Evolutionary conservation across 1,140 invertebrate species (phyloP), one percentile per base, ranked within the genome.

Genomic region (Hermetia illucens): DNA sequence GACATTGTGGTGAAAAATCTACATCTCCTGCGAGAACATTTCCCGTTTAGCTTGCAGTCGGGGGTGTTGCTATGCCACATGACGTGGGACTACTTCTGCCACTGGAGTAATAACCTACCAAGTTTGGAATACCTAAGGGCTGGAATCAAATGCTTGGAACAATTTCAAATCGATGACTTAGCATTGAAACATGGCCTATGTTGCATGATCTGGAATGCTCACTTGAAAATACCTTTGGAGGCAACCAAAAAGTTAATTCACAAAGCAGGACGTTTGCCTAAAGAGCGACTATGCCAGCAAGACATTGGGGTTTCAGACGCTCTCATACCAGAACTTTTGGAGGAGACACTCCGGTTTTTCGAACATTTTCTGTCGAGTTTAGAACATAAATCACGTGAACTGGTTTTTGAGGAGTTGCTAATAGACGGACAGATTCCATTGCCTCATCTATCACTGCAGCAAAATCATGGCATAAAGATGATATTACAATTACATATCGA

Each of bases 11-110:
- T 73, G 34, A 68, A 71, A 46, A 68, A 74, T 46, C 47, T 82
- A 5, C 65, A 65, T 9, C 49, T 79, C 16, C 59, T 86, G 17
- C 72, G 74, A 25, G 66, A 70, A 25, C 75, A 83, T 58, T 92
- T 93, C 58, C 88, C 88, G 1, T 77, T 87, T 39, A 92, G 86
- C 61, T 68, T 92, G 22, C 74, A 79, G 18, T 72, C 77, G 21
- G 77, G 80, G 48, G 73, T 81, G 21, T 58, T 94, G 20, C 61
- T 92, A 22, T 74, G 79, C 9, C 89, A 92, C 59, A 77, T 91
- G 66, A 77, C 75, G 46, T 94, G 89, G 90, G 87, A 93, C 55
- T 88, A 85, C 62, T 73, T 82, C 39, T 71, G 82, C 42, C 70
- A 71, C 36, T 94, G 89, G 89, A 80, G 82, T 55, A 85, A 81